A percentile compares a stretch with the other conserved stretches of the same genome.
Conservation (phyloP, 2,888 invertebrate genomes). For the Stenichneumon culpator region DNA sequence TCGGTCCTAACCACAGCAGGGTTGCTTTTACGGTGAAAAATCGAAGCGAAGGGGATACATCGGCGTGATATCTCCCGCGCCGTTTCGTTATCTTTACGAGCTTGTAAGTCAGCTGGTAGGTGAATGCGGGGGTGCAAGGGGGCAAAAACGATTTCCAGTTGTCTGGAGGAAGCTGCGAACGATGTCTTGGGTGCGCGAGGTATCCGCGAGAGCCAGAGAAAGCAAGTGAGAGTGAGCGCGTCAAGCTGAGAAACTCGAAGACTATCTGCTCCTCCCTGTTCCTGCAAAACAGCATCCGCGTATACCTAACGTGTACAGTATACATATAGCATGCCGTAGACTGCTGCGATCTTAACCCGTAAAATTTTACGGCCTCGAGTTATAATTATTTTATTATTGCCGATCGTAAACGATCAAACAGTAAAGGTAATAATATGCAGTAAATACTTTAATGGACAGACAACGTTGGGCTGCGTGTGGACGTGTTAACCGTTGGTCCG, state of each 20-base stretch:
- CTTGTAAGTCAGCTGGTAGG: constrained; percentile 70
- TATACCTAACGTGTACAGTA: constrained; percentile 53
- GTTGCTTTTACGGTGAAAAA: constrained; percentile 72
- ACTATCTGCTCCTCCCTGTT: constrained; percentile 36
- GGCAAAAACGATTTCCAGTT: constrained; percentile 67
- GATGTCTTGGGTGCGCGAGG: constrained; percentile 35
- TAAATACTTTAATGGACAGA: constrained; percentile 82
- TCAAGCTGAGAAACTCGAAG: constrained; percentile 49
- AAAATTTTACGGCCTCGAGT: constrained; percentile 81
- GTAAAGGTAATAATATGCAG: constrained; percentile 82
- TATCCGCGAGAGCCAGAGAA: constrained; percentile 46
- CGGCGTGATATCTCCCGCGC: constrained; percentile 72
- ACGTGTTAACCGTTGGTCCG: constrained; percentile 44
- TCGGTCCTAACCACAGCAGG: constrained; percentile 35
- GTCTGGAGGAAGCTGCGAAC: constrained; percentile 63
- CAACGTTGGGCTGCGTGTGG: constrained; percentile 36
- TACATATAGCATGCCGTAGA: constrained; percentile 50
- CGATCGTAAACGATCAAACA: constrained; percentile 83
- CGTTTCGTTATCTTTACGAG: constrained; percentile 81
- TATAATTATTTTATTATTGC: constrained; percentile 84
- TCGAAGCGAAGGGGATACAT: constrained; percentile 72
- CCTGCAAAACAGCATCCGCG: constrained; percentile 49
- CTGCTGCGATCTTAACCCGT: constrained; percentile 72
- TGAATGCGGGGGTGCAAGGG: constrained; percentile 38
- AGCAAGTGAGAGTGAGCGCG: constrained; percentile 46